These are phyloP conservation scores for Graphium colonna DNA, from an alignment of 2,888 invertebrate species.

Conservation along the genomic window DNA sequence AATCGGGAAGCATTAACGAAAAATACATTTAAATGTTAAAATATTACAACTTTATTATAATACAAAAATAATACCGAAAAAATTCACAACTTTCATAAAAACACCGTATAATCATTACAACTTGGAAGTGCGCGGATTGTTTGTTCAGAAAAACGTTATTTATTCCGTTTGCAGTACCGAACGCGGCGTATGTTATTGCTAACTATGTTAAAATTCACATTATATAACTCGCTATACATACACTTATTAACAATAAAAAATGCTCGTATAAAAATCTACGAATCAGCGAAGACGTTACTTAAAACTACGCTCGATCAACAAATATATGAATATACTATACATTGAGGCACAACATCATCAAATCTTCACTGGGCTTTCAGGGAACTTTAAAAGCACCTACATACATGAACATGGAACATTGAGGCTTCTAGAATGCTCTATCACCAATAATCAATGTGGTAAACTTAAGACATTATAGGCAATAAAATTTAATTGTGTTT, in stretches of 20 bases:
- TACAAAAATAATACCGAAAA: neutral
- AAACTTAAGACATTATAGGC: neutral
- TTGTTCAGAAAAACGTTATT: neutral
- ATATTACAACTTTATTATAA: too few relatives aligned
- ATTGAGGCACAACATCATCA: slow-evolving; percentile 69
- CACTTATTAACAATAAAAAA: slow-evolving; percentile 48
- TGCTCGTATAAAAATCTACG: slow-evolving; percentile 70
- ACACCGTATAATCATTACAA: neutral
- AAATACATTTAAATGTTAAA: too few relatives aligned
- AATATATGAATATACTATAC: slow-evolving; percentile 56
- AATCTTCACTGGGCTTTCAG: slow-evolving; percentile 24
- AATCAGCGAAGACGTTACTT: slow-evolving; percentile 32
- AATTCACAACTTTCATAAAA: neutral
- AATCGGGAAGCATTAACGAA: too few relatives aligned
- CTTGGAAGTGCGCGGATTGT: neutral
- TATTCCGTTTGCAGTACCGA: slow-evolving; percentile 17
- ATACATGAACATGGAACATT: slow-evolving; percentile 75
- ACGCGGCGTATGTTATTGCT: slow-evolving; percentile 2
- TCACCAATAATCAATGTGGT: neutral
- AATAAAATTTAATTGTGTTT: too few relatives aligned
- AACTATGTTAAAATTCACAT: slow-evolving; percentile 45
- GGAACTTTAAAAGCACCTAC: slow-evolving; percentile 17
- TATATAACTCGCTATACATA: slow-evolving; percentile 42
- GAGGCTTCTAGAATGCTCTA: neutral
- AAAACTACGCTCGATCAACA: slow-evolving; percentile 45